Conservation (phyloP, 2,888 invertebrate species). For the Nectonema munidae region DNA sequence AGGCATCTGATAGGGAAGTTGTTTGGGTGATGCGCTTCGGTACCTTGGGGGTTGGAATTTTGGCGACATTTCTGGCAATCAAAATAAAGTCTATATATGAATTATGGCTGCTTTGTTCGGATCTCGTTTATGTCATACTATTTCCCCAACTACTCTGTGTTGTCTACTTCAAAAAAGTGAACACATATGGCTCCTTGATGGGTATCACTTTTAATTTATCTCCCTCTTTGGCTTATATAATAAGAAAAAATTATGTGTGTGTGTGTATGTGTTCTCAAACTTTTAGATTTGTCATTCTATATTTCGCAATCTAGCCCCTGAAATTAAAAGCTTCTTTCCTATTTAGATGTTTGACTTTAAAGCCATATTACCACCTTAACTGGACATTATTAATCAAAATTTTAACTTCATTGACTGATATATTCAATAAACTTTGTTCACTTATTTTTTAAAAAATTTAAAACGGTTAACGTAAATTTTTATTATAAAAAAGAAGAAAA, state of each 20-base stretch:
- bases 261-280: not conserved
- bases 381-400: not conserved
- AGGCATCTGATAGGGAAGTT: constrained; percentile 86
- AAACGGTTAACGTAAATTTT: no score
- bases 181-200: constrained; percentile 66
- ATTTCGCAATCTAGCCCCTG: constrained; percentile 8
- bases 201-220: constrained; percentile 24
- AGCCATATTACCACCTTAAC: not conserved
- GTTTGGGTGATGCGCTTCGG: constrained; percentile 49
- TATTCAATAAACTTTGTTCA: not conserved
- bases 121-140: constrained; percentile 84
- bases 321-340: not conserved
- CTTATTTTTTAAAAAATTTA: constrained; percentile 7
- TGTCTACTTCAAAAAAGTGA: constrained; percentile 70
- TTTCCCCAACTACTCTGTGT: constrained; percentile 93
- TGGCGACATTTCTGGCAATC: constrained; percentile 75
- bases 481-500: no score
- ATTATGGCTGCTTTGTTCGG: constrained; percentile 91
- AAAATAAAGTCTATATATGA: constrained; percentile 90
- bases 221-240: constrained; percentile 15
- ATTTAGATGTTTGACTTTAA: not conserved
- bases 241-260: constrained; percentile 19
- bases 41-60: constrained; percentile 57
- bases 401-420: not conserved
- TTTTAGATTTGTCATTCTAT: constrained; percentile 8